phyloP scores from a whole-genome alignment of 1,140 invertebrate species.

The Frieseomelitta varia region DNA sequence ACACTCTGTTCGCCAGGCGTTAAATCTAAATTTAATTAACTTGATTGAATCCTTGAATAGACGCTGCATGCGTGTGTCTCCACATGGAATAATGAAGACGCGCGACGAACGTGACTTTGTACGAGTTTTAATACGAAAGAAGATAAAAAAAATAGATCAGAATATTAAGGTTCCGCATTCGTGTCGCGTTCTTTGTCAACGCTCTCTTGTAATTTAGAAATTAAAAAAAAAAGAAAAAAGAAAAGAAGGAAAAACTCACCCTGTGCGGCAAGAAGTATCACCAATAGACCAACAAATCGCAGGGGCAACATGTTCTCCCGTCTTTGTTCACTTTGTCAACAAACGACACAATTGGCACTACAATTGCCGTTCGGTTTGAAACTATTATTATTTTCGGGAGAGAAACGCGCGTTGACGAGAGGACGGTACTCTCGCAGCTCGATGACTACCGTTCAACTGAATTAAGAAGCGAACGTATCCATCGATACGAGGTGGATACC shows the following conservation, averaged over 20 bases:
- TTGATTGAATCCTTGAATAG: background rate
- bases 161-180: too few species aligned
- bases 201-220: background rate
- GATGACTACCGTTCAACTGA: background rate
- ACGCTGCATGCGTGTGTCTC: background rate
- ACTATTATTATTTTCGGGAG: background rate
- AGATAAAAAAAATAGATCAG: background rate
- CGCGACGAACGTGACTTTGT: background rate
- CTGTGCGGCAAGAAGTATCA: conserved; percentile 53
- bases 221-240: too few species aligned
- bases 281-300: conserved; percentile 55
- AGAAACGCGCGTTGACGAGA: background rate
- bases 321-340: conserved; percentile 54
- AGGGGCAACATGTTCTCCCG: conserved; percentile 47
- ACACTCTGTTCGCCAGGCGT: background rate
- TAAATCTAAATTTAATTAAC: conserved; percentile 34
- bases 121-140: too few species aligned
- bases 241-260: conserved; percentile 45
- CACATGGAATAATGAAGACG: background rate
- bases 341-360: conserved; percentile 56
- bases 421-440: conserved; percentile 1
- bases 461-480: conserved; percentile 57
- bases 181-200: too few species aligned
- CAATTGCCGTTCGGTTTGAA: background rate
- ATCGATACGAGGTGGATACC: conserved; percentile 64